phyloP scores from a whole-genome alignment of 2,797 vertebrate species.

The Sebastes melanostomus region DNA sequence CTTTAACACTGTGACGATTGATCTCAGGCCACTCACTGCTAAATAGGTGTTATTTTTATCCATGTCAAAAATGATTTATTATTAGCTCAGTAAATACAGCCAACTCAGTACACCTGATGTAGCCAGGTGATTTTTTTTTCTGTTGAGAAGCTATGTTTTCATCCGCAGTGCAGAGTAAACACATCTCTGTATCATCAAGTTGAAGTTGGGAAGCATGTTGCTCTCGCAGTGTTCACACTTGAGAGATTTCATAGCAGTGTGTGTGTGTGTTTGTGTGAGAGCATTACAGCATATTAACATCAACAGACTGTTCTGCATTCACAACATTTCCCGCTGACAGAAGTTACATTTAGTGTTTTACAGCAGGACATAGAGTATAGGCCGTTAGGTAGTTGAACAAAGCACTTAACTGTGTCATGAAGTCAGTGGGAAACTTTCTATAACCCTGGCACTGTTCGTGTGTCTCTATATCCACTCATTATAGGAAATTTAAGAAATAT shows the following conservation, averaged over 20 bases:
- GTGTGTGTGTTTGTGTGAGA: neutral
- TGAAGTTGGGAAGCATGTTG: conserved; percentile 4
- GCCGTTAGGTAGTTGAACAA: neutral
- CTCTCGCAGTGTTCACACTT: conserved; percentile 15
- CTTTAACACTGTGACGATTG: neutral
- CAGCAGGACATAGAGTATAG: neutral
- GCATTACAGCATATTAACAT: conserved; percentile 15
- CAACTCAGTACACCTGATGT: neutral
- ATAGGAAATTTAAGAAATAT: neutral
- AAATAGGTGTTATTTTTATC: neutral
- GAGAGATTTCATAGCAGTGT: neutral
- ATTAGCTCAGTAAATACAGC: neutral
- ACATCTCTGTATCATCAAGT: neutral
- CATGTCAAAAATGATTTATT: neutral
- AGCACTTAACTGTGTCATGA: neutral
- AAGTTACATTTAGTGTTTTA: neutral
- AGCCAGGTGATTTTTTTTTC: conserved; percentile 8
- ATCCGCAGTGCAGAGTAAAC: neutral
- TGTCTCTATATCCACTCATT: neutral
- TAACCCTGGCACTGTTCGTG: neutral
- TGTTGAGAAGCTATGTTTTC: neutral
- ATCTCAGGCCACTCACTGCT: neutral
- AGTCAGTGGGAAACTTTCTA: conserved; percentile 5
- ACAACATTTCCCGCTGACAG: conserved; percentile 3
- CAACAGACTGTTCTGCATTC: conserved; percentile 20